Conservation (phyloP, 2,888 invertebrate genomes). For the Dromius quadrimaculatus region DNA sequence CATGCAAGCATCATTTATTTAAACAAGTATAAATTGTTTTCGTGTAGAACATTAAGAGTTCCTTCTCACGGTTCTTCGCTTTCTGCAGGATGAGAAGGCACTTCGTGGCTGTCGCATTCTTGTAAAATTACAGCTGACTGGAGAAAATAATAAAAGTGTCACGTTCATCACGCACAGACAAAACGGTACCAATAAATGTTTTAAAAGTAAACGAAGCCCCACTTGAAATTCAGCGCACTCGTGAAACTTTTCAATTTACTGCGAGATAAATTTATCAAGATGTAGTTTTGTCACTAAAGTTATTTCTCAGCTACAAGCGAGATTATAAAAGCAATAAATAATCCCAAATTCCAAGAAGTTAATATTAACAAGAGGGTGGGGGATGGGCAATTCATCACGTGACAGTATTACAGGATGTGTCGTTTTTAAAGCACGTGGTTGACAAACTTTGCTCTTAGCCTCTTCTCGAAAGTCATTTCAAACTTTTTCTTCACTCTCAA, state of each 20-base stretch:
- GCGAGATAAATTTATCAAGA: slow-evolving; percentile 51
- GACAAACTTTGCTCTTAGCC: slow-evolving; percentile 43
- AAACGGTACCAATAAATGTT: slow-evolving; percentile 51
- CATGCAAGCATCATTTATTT: slow-evolving; percentile 31
- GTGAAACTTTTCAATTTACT: slow-evolving; percentile 51
- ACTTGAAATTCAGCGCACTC: slow-evolving; percentile 50
- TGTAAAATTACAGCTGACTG: slow-evolving; percentile 43
- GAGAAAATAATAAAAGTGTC: slow-evolving; percentile 52
- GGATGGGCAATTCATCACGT: slow-evolving; percentile 26
- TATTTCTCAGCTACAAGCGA: slow-evolving; percentile 44
- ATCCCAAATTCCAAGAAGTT: slow-evolving; percentile 37
- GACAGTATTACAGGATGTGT: slow-evolving; percentile 18
- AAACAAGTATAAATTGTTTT: slow-evolving; percentile 6
- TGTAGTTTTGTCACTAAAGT: slow-evolving; percentile 50
- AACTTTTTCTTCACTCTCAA: not conserved
- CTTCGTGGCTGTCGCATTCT: slow-evolving; percentile 25
- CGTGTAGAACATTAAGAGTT: slow-evolving; percentile 17
- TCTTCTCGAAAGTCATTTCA: not conserved
- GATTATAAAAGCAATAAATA: slow-evolving; percentile 52
- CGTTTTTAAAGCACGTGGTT: slow-evolving; percentile 35
- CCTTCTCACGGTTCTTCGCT: slow-evolving; percentile 1
- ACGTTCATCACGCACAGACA: slow-evolving; percentile 52
- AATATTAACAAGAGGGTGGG: slow-evolving; percentile 38
- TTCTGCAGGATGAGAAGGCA: not conserved
- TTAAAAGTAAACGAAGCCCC: slow-evolving; percentile 49